Evolutionary conservation across 2,797 vertebrate species (phyloP).

Genomic region (Orestias chungarensis): DNA sequence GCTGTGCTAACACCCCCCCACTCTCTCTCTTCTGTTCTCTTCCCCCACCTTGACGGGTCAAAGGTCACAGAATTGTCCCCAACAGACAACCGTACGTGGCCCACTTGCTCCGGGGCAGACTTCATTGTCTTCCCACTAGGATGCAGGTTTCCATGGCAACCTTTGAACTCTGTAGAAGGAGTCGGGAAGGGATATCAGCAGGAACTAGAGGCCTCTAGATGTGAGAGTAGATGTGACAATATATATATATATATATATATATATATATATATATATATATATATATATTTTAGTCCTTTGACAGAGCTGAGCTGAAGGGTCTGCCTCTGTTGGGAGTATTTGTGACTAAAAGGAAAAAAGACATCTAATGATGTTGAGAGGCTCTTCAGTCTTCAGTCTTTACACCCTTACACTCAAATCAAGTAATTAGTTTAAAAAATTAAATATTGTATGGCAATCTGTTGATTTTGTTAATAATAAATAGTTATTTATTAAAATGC

Average conservation of each 20-base stretch:
- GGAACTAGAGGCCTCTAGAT: constrained; percentile 44
- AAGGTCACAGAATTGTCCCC: constrained; percentile 56
- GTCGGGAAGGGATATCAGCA: constrained; percentile 61
- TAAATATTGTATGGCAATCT: no score
- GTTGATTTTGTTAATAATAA: no score
- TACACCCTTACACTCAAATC: constrained; percentile 13
- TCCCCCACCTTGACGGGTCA: constrained; percentile 62
- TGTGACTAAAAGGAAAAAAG: constrained; percentile 68
- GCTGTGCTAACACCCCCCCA: background rate
- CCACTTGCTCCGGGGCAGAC: constrained; percentile 54
- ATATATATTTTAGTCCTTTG: constrained; percentile 34
- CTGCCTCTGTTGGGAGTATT: constrained; percentile 61
- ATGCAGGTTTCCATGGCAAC: constrained; percentile 68
- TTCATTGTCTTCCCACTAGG: constrained; percentile 51
- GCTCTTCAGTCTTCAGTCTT: constrained; percentile 17
- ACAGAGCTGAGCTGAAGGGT: constrained; percentile 63
- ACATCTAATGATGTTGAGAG: constrained; percentile 64
- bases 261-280: background rate
- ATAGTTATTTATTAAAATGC: no score
- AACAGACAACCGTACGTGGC: constrained; percentile 30
- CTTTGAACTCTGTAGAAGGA: constrained; percentile 60
- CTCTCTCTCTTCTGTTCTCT: constrained; percentile 3
- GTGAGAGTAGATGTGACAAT: constrained; percentile 43
- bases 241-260: background rate
- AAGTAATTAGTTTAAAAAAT: no score